Base-by-base conservation (phyloP, 2,888 invertebrate species). In the Pristionchus fissidentatus region DNA sequence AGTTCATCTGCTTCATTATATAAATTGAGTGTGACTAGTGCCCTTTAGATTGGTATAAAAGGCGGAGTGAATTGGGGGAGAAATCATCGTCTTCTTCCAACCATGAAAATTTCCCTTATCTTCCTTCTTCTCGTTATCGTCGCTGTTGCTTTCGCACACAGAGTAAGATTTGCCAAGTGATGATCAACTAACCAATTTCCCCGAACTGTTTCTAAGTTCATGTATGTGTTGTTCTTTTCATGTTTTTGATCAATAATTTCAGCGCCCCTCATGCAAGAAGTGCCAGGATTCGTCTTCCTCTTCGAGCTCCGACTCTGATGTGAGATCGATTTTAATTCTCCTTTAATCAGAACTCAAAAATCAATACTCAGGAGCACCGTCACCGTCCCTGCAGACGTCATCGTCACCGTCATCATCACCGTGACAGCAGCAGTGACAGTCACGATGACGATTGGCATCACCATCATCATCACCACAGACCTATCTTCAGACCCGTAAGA, bases 121-220 rank as follows among this genome's bases (percentile, higher is more conserved):
- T 10, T 70, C 70, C 70, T 70, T 41, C 70, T 70, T 35, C 70
- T 70, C n/a, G 70, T 70, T n/a, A 70, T 70, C 70, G 38, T 38
- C 19, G 70, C 70, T 1, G 70, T 70, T 8, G 70, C 70, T 26
- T 41, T 70, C 10, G 70, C 70, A n/a, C n/a, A n/a, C 7, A 41
- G 70, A 22, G 43, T 38, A 70, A 70, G 70, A 43, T 41, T n/a
- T n/a, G n/a, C n/a, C n/a, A n/a, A n/a, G n/a, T n/a, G n/a, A n/a
- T n/a, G n/a, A n/a, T n/a, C n/a, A n/a, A n/a, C n/a, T n/a, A n/a
- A n/a, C n/a, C n/a, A n/a, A n/a, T n/a, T n/a, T n/a, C n/a, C n/a
- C n/a, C n/a, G n/a, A n/a, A n/a, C n/a, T n/a, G n/a, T n/a, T n/a
- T n/a, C n/a, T n/a, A n/a, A n/a, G n/a, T n/a, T n/a, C n/a, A n/a